phyloP scores from a whole-genome alignment of 2,797 vertebrate species.

The Falco rusticolus region DNA sequence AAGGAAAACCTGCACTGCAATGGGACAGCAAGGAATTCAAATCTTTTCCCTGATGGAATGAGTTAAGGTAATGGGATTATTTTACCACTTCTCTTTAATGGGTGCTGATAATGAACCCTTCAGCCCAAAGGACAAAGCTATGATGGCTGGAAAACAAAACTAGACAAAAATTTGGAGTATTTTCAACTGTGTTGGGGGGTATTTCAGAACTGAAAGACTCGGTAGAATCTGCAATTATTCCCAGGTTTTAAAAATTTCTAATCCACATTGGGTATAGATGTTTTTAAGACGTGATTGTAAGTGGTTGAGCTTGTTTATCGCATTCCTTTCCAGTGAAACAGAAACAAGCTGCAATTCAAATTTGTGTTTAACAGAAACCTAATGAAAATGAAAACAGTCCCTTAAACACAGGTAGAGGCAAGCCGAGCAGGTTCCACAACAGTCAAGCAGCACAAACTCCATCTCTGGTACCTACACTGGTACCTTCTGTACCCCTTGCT shows the following conservation, averaged over 20 bases:
- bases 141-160: not conserved
- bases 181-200: not conserved
- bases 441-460: not conserved
- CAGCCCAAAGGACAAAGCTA: not conserved
- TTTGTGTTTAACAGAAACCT: not conserved
- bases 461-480: not conserved
- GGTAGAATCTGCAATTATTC: not conserved
- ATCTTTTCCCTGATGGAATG: not conserved
- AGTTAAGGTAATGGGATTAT: not conserved
- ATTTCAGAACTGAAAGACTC: not conserved
- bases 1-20: not conserved
- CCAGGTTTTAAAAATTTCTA: not conserved
- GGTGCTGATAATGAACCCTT: not conserved
- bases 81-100: not conserved
- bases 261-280: not conserved
- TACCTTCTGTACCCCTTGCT: not conserved
- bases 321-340: not conserved
- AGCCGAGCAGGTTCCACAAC: rapidly evolving
- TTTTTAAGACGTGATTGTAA: not conserved
- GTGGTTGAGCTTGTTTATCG: not conserved
- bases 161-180: not conserved
- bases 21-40: rapidly evolving
- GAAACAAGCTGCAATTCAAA: not conserved
- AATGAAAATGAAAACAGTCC: rapidly evolving
- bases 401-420: not conserved